These are phyloP conservation scores for Ips typographus DNA, from an alignment of 1,140 invertebrate genomes.

Conservation along the genomic window DNA sequence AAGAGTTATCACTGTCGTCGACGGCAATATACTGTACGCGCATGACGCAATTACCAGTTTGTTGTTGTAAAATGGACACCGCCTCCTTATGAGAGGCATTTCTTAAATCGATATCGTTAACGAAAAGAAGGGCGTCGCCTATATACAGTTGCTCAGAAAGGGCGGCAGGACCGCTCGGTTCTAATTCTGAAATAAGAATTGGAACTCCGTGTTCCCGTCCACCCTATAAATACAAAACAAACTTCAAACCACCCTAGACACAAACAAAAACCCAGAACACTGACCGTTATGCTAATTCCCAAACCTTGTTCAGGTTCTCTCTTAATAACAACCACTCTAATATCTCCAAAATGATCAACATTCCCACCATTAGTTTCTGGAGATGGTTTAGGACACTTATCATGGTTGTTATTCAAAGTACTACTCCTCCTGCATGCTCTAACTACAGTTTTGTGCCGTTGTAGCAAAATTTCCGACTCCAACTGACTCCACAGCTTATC, in stretches of 20 bases:
- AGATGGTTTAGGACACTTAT: conserved; percentile 41
- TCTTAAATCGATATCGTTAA: conserved; percentile 74
- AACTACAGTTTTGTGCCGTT: conserved; percentile 81
- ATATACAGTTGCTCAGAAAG: conserved; percentile 70
- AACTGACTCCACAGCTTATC: conserved; percentile 83
- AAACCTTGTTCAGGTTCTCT: conserved; percentile 72
- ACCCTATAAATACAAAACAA: conserved; percentile 58
- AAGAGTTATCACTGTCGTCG: conserved; percentile 63
- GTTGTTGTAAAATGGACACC: conserved; percentile 68
- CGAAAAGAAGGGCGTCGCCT: conserved; percentile 80
- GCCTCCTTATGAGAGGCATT: conserved; percentile 73
- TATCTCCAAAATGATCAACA: conserved; percentile 52
- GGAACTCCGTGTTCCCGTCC: conserved; percentile 84
- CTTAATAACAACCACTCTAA: conserved; percentile 61
- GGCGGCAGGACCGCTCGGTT: conserved; percentile 74
- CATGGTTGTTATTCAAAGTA: conserved; percentile 45
- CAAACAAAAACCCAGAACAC: conserved; percentile 27
- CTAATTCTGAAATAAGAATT: conserved; percentile 82
- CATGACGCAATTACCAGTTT: conserved; percentile 69
- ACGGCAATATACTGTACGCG: conserved; percentile 74
- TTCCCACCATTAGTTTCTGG: conserved; percentile 39
- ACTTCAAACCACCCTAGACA: too few relatives aligned
- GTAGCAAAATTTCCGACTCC: conserved; percentile 82
- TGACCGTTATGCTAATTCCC: conserved; percentile 80
- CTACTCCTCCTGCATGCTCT: conserved; percentile 56